Conservation (phyloP, 2,888 invertebrate species). For the Trypoxylon attenuatum region DNA sequence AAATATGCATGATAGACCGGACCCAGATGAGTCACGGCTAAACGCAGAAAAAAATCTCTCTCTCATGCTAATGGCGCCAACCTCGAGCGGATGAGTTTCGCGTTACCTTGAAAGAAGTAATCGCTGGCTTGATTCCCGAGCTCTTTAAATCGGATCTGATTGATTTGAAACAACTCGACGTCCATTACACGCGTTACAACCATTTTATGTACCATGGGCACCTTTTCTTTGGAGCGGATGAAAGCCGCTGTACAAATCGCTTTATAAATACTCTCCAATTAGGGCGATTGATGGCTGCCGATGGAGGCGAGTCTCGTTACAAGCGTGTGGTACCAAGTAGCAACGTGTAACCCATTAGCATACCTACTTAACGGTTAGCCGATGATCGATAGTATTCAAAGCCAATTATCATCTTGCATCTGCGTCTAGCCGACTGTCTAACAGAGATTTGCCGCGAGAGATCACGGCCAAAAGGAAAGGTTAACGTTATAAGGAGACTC, state of each 20-base stretch:
- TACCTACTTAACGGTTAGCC: constrained; percentile 24
- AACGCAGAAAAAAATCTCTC: constrained; percentile 2
- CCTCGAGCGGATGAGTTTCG: constrained; percentile 3
- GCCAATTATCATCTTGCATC: constrained; percentile 30
- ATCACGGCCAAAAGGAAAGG: constrained; percentile 28
- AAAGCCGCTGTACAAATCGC: constrained; percentile 6
- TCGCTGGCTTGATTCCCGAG: neutral
- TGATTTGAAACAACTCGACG: neutral
- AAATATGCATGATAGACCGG: constrained; percentile 14
- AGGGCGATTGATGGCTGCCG: constrained; percentile 24
- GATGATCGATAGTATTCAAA: constrained; percentile 37
- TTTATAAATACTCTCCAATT: constrained; percentile 32
- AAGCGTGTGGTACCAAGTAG: constrained; percentile 13
- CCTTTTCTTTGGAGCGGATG: neutral
- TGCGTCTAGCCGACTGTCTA: constrained; percentile 1
- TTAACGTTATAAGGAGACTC: constrained; percentile 18
- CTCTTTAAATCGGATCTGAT: neutral
- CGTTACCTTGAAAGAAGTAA: neutral
- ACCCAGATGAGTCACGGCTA: constrained; percentile 27
- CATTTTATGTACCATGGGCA: too few species aligned
- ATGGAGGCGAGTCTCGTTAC: constrained; percentile 17
- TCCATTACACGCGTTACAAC: neutral
- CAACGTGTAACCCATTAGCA: constrained; percentile 37
- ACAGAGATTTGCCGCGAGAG: constrained; percentile 9
- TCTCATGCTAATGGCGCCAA: constrained; percentile 10